Percentiles rank a stretch among this genome's conserved stretches.
These are phyloP conservation scores for Mungos mungo DNA, from an alignment of 2,113 vertebrate species.

Conservation along the genomic window DNA sequence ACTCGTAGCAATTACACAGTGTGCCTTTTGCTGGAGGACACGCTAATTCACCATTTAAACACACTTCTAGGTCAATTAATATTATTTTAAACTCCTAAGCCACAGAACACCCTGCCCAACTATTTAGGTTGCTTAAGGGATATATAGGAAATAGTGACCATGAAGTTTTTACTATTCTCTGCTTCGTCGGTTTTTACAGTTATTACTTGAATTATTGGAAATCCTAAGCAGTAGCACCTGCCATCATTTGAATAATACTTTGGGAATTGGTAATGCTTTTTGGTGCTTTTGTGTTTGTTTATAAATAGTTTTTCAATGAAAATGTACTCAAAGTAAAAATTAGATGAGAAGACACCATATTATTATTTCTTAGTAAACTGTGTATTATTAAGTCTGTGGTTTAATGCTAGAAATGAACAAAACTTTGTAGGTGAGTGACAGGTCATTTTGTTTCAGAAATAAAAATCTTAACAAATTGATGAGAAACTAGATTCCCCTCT, in stretches of 20 bases:
- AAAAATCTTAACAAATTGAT: neutral
- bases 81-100: slow-evolving; percentile 8
- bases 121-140: neutral
- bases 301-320: neutral
- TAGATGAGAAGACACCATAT: neutral
- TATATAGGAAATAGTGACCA: neutral
- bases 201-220: neutral
- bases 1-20: neutral
- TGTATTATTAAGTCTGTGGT: neutral
- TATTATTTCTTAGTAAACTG: neutral
- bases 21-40: neutral
- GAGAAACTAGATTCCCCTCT: neutral
- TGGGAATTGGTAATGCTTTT: neutral
- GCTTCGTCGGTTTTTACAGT: neutral
- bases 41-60: neutral
- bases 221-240: neutral
- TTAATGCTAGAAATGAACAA: neutral
- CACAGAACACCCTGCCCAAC: neutral
- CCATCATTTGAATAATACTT: neutral
- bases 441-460: neutral
- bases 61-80: neutral
- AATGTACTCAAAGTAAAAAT: neutral
- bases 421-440: neutral
- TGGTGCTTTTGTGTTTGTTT: neutral
- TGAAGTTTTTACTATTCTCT: neutral